Evolutionary conservation across 2,888 invertebrate species (phyloP).

Genomic region (Herminia tarsipennalis): DNA sequence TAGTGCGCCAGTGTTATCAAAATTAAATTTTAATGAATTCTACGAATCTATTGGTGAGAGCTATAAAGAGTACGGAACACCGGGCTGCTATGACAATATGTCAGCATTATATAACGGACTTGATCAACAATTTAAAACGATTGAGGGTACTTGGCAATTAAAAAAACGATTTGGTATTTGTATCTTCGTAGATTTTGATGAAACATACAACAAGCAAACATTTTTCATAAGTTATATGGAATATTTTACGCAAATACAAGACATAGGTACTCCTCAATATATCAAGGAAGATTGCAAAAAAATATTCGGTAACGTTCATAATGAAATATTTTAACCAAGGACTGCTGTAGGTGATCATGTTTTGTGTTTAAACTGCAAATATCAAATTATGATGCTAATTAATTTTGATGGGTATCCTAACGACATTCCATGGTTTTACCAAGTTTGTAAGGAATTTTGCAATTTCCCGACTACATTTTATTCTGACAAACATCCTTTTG

Average conservation of each 20-base stretch:
- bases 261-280: conserved; percentile 55
- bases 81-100: conserved; percentile 60
- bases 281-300: conserved; percentile 59
- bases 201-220: conserved; percentile 60
- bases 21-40: conserved; percentile 72
- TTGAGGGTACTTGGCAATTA: conserved; percentile 58
- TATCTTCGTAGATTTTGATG: conserved; percentile 57
- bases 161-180: conserved; percentile 72
- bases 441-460: conserved; percentile 92
- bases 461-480: conserved; percentile 89
- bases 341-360: too few relatives aligned
- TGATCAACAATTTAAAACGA: conserved; percentile 55
- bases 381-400: background rate
- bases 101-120: conserved; percentile 56
- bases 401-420: too few relatives aligned
- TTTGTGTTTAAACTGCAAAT: too few relatives aligned
- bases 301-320: too few relatives aligned
- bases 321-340: too few relatives aligned
- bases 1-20: conserved; percentile 74
- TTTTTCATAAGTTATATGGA: conserved; percentile 61
- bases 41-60: conserved; percentile 69
- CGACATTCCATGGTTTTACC: conserved; percentile 87
- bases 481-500: conserved; percentile 86
- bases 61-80: conserved; percentile 64
- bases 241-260: conserved; percentile 62